Base-by-base conservation (phyloP, 2,797 vertebrate species). In the Stomatorhinus walkeri region DNA sequence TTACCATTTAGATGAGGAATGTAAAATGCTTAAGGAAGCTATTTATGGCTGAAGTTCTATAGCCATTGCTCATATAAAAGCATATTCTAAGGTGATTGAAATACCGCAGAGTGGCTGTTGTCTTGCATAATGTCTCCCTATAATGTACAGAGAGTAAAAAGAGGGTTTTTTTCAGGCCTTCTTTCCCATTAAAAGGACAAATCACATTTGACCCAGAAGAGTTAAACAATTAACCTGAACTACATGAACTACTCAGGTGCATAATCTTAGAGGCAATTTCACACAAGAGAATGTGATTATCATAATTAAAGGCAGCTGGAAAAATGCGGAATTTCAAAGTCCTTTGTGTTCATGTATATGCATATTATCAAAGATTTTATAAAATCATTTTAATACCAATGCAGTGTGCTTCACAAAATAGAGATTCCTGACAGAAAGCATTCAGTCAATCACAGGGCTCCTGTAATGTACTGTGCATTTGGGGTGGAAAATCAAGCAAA, bases 161-260 rank as follows among this genome's bases (percentile, higher is more conserved):
- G 22, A 28, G 22, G n/a, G 1, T 8, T 52, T 49, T 49, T 85
- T 51, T 19, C 46, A 24, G 46, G 22, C 12, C 40, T 2, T 52
- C 22, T 85, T 85, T 52, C 48, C 22, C 43, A 24, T 85, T 51
- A 28, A 28, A 51, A 16, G n/a, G 49, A 85, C 83, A 85, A 85
- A 85, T 85, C 22, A 14, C 83, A 85, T 52, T 85, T 84, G 40
- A 84, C 46, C 40, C 22, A 84, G 46, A 84, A 81, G 22, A 46
- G 43, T 22, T 48, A n/a, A 83, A 84, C 40, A 49, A 84, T 84
- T 84, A 84, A 84, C 40, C 81, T 84, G 46, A 49, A 84, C 81
- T 84, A 48, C 9, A 24, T 48, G 10, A 46, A 49, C 8, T 48
- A 22, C 81, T 84, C 81, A 84, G 81, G 81, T 84, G 16, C 16